Evolutionary conservation across 2,888 invertebrate genomes (phyloP).

Genomic region (Coelopa pilipes): DNA sequence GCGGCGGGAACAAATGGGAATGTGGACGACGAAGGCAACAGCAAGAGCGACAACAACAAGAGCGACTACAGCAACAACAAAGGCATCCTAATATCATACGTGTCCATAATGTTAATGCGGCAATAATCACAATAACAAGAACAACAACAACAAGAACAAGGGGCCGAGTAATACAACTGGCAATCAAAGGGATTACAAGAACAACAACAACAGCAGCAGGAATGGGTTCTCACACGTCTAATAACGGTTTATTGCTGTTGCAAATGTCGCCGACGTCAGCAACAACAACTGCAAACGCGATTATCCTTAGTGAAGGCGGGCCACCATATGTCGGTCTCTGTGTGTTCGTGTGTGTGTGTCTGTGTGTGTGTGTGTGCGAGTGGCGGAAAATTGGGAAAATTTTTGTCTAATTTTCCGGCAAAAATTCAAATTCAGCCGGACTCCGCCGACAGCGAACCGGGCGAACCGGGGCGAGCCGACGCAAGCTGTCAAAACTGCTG

Average conservation of each 20-base stretch:
- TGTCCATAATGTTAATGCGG: too few relatives aligned
- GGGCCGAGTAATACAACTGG: neutral
- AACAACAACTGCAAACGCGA: neutral
- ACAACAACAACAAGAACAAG: neutral
- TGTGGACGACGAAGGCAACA: too few relatives aligned
- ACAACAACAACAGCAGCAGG: neutral
- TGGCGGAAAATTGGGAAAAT: conserved; percentile 50
- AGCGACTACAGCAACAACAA: too few relatives aligned
- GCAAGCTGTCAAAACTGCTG: conserved; percentile 15
- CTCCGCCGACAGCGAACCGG: too few relatives aligned
- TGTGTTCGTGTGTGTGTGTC: conserved; percentile 5
- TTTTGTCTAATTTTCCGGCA: conserved; percentile 31
- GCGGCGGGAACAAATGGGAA: too few relatives aligned
- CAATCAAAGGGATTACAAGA: neutral
- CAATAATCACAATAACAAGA: neutral
- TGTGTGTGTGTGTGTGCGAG: conserved; percentile 2
- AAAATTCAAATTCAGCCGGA: conserved; percentile 11
- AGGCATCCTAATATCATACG: neutral
- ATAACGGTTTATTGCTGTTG: conserved; percentile 25
- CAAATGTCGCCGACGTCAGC: conserved; percentile 33
- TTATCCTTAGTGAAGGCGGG: neutral
- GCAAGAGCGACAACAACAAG: neutral
- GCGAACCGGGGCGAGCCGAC: neutral
- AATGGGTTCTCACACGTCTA: conserved; percentile 14
- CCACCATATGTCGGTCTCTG: neutral